Percentiles rank a stretch among this genome's conserved stretches.
Evolutionary conservation across 1,140 invertebrate genomes (phyloP).

Genomic region (Liolophura sinensis): DNA sequence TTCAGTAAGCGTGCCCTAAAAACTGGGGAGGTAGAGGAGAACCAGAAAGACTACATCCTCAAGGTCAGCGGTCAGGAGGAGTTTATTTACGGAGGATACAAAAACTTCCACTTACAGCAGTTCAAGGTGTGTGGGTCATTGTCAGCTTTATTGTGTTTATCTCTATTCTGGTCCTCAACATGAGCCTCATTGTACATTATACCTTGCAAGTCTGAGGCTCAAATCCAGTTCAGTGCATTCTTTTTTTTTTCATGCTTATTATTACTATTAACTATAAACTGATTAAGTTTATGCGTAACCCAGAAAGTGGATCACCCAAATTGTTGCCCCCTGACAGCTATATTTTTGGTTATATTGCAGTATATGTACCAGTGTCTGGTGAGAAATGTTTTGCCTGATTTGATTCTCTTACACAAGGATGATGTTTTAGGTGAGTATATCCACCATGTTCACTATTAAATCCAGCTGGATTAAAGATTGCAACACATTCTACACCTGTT

Average conservation of each 20-base stretch:
- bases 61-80: constrained; percentile 30
- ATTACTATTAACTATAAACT: background rate
- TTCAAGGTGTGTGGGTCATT: constrained; percentile 23
- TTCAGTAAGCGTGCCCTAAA: constrained; percentile 6
- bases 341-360: constrained; percentile 14
- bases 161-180: background rate
- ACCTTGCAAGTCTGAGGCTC: background rate
- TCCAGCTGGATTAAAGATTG: too few species aligned
- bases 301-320: background rate
- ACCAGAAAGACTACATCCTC: constrained; percentile 21
- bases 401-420: constrained; percentile 15
- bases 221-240: background rate
- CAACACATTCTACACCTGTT: background rate
- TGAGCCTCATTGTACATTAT: background rate
- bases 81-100: constrained; percentile 26
- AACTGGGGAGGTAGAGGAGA: background rate
- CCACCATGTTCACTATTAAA: too few species aligned
- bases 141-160: too few species aligned
- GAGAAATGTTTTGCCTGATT: constrained; percentile 26
- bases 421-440: constrained; percentile 7
- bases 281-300: too few species aligned
- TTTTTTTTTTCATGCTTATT: background rate
- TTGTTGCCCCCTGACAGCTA: background rate
- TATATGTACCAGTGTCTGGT: constrained; percentile 33
- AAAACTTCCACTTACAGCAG: constrained; percentile 17